phyloP scores from a whole-genome alignment of 2,797 vertebrate genomes.

The Sebastes trivittatus region DNA sequence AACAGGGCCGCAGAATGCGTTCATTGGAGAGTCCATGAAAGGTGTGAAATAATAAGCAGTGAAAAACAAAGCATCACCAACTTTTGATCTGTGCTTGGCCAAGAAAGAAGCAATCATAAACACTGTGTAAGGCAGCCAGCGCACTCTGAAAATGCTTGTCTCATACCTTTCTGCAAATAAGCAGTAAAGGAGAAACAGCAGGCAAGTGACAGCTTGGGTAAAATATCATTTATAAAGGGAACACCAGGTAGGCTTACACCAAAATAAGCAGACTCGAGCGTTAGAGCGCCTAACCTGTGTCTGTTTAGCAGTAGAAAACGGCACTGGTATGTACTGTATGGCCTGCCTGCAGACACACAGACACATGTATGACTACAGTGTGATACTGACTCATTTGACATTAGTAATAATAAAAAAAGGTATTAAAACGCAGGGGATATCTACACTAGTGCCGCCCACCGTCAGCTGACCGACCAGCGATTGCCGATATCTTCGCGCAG shows the following conservation, averaged over 20 bases:
- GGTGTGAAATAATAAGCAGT: not conserved
- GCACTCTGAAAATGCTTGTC: constrained; percentile 3
- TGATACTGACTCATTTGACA: too few relatives aligned
- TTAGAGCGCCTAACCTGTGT: not conserved
- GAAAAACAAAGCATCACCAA: not conserved
- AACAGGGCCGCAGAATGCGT: not conserved
- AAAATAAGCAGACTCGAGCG: not conserved
- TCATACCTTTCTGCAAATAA: constrained; percentile 13
- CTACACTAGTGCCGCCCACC: too few relatives aligned
- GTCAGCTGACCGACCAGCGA: too few relatives aligned
- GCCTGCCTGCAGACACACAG: not conserved
- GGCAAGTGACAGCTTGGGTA: constrained; percentile 2
- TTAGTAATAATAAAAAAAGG: too few relatives aligned
- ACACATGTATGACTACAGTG: too few relatives aligned
- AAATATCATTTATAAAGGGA: not conserved
- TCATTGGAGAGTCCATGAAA: not conserved
- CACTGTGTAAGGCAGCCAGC: not conserved
- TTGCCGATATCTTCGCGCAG: too few relatives aligned
- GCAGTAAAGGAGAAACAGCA: not conserved
- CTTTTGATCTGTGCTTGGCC: constrained; percentile 6
- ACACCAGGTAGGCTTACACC: not conserved
- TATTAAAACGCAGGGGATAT: too few relatives aligned
- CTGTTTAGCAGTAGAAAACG: not conserved
- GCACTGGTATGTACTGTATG: not conserved
- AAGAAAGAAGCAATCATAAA: constrained; percentile 21